Evolutionary conservation across 30 jellyfish, hydroid and myxozoan species (phyloP), one percentile per base, ranked within the genome.

Genomic region (Mastigias papua): DNA sequence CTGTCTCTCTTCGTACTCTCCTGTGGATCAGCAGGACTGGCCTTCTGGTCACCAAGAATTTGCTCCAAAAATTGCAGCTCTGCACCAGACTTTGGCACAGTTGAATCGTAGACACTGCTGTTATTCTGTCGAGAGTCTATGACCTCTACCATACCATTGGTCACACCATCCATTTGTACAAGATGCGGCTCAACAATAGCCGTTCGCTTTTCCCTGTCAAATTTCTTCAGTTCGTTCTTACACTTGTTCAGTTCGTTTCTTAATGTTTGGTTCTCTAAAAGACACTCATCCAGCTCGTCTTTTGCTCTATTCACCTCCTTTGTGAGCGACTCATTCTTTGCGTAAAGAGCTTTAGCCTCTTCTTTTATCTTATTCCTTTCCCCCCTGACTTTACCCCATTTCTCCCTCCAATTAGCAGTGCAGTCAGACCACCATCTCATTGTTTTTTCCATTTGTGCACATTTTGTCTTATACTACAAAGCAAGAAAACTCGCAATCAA

Each of bases 391-490:
- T 68, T 71, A 25, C 97, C 97, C 98, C 98, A 93, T 28, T 87
- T 93, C 50, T 93, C 97, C 51, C 98, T 71, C 98, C 98, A 93
- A 63, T 54, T 93, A 0, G 97, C 98, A 6, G 98, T 89, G 76
- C 97, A 84, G 51, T 93, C 97, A 7, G 97, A 86, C 98, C 98
- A 93, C 98, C 98, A 93, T 48, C 89, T 65, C 81, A 77, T 88
- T 34, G 98, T 87, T 70, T 81, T 87, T 54, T 93, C 97, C 95
- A 93, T 83, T 48, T 93, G 96, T 3, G 72, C 81, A 57, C 88
- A 74, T 54, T 86, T 86, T 20, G 84, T 49, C 34, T 83, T 82
- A 19, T 58, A 20, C 82, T 88, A 25, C 48, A 77, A 50, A 29
- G 21, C 11, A 57, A 63, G 27, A 2, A 4, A 51, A 1, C 4